Conservation (phyloP, 2,797 vertebrate species). For the Anableps anableps region DNA sequence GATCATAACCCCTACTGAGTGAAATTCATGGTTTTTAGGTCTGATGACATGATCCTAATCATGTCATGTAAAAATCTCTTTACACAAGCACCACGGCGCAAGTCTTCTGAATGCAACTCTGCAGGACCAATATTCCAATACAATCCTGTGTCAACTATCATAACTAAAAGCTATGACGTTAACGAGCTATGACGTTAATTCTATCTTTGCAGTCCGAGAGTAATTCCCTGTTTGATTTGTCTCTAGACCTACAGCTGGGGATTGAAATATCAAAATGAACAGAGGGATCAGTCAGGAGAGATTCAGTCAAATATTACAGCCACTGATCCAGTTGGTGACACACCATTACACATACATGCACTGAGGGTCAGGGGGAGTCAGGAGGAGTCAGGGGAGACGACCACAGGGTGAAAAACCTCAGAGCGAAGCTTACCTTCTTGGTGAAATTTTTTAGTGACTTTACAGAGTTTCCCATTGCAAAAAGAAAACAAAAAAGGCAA, state of each 20-base stretch:
- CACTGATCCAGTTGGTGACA: constrained; percentile 36
- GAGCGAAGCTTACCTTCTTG: constrained; percentile 91
- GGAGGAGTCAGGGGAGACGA: constrained; percentile 28
- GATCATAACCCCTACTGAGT: constrained; percentile 30
- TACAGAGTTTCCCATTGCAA: constrained; percentile 96
- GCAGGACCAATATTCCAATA: constrained; percentile 8
- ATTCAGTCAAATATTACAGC: constrained; percentile 51
- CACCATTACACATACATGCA: constrained; percentile 62
- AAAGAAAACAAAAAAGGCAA: constrained; percentile 30
- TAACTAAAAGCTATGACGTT: not conserved
- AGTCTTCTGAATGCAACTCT: constrained; percentile 13
- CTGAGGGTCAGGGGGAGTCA: constrained; percentile 33
- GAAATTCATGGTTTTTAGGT: constrained; percentile 17
- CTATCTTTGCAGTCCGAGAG: not conserved
- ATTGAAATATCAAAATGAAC: constrained; percentile 39
- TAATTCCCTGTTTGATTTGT: constrained; percentile 1
- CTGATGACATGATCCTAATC: constrained; percentile 29
- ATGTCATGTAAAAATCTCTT: not conserved
- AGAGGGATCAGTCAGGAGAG: constrained; percentile 38
- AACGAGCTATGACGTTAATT: not conserved
- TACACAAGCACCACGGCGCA: constrained; percentile 2
- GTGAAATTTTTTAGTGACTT: constrained; percentile 96
- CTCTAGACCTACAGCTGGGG: constrained; percentile 18
- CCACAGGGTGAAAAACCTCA: constrained; percentile 47
- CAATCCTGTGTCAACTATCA: not conserved